phyloP scores from a whole-genome alignment of 2,888 invertebrate species.

The Ophion ventricosus region DNA sequence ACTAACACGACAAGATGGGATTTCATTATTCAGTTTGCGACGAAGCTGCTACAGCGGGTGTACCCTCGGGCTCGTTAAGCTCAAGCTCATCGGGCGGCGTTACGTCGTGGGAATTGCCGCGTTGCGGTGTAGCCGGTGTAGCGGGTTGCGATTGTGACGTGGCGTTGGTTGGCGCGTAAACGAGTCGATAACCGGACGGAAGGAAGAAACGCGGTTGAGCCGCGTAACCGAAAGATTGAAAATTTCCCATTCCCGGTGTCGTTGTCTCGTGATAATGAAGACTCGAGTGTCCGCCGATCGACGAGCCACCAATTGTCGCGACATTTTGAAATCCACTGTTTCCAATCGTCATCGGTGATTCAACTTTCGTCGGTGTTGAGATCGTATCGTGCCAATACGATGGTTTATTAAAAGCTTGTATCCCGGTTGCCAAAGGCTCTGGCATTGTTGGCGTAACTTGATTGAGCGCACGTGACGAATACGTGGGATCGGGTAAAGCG shows the following conservation, averaged over 20 bases:
- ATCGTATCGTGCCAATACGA: constrained; percentile 30
- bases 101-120: constrained; percentile 78
- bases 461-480: constrained; percentile 73
- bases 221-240: constrained; percentile 79
- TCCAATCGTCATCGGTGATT: constrained; percentile 9
- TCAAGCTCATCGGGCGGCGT: constrained; percentile 79
- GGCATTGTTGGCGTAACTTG: constrained; percentile 77
- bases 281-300: constrained; percentile 48
- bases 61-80: constrained; percentile 4
- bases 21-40: constrained; percentile 33
- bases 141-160: constrained; percentile 80
- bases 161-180: constrained; percentile 79
- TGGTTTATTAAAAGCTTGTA: constrained; percentile 34
- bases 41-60: background rate
- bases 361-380: constrained; percentile 47
- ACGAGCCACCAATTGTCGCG: constrained; percentile 65
- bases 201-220: constrained; percentile 80
- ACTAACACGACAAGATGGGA: constrained; percentile 1
- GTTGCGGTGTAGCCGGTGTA: constrained; percentile 80
- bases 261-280: constrained; percentile 77
- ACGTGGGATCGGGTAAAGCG: constrained; percentile 40
- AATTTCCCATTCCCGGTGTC: constrained; percentile 75
- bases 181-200: constrained; percentile 79
- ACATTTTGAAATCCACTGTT: constrained; percentile 62
- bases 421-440: constrained; percentile 58